Evolutionary conservation across 2,888 invertebrate species (phyloP).

Genomic region (Epinotia ramella): DNA sequence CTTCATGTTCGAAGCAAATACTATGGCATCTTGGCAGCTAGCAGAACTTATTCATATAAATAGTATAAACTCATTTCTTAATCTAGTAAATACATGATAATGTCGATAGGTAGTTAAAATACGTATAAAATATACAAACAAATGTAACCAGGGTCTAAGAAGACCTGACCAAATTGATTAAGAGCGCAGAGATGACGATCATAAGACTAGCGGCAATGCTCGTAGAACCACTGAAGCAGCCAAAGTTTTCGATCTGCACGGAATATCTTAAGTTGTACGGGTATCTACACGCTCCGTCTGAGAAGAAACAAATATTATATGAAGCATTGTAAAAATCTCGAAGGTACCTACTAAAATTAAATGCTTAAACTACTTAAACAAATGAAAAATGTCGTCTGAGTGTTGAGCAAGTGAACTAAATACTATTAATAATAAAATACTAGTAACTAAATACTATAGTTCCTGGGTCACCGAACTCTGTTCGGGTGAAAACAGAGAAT

Average conservation of each 20-base stretch:
- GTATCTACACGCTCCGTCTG: constrained; percentile 87
- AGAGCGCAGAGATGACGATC: constrained; percentile 60
- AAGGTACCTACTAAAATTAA: too few species aligned
- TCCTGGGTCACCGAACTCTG: too few species aligned
- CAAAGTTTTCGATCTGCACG: constrained; percentile 87
- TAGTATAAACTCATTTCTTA: constrained; percentile 3
- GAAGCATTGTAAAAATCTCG: neutral
- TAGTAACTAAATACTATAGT: too few species aligned
- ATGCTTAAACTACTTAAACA: too few species aligned
- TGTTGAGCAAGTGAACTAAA: too few species aligned
- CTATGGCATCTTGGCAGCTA: constrained; percentile 16
- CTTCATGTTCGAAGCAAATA: neutral
- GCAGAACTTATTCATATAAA: neutral
- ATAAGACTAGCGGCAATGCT: constrained; percentile 61
- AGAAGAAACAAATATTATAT: constrained; percentile 13
- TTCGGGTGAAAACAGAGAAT: too few species aligned
- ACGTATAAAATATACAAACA: neutral
- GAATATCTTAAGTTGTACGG: constrained; percentile 89
- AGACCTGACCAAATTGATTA: constrained; percentile 54
- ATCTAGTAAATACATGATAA: constrained; percentile 2
- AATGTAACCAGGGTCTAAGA: constrained; percentile 8
- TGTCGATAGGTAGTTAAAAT: neutral
- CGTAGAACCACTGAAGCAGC: constrained; percentile 86
- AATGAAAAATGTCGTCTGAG: too few species aligned
- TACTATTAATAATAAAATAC: too few species aligned